These are phyloP conservation scores for Oenanthe oenanthe DNA, from an alignment of 2,113 vertebrate genomes.

Conservation along the genomic window DNA sequence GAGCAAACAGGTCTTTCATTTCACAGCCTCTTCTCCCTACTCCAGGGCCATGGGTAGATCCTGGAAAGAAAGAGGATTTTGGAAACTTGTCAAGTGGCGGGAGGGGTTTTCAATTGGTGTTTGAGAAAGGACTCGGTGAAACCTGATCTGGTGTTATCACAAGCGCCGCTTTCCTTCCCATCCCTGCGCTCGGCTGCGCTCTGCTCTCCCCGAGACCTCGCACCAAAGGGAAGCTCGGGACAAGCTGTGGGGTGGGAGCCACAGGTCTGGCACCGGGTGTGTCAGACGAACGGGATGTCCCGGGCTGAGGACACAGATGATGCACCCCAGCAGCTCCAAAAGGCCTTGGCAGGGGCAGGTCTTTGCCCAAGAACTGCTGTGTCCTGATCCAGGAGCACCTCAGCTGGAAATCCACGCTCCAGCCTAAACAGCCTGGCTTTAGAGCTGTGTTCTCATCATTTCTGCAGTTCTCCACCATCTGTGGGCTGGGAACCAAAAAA, in stretches of 20 bases:
- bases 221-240: slow-evolving; percentile 51
- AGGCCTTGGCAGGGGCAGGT: background rate
- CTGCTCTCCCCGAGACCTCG: background rate
- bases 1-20: slow-evolving; percentile 79
- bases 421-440: background rate
- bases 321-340: slow-evolving; percentile 74
- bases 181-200: fast-evolving
- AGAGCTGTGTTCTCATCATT: background rate
- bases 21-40: slow-evolving; percentile 24
- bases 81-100: slow-evolving; percentile 53
- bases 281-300: slow-evolving; percentile 66
- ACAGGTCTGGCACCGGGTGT: slow-evolving; percentile 65
- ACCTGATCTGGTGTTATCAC: slow-evolving; percentile 55
- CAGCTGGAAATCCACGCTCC: background rate
- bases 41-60: slow-evolving; percentile 25
- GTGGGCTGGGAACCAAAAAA: background rate
- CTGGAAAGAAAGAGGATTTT: slow-evolving; percentile 57
- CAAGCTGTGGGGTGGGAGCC: slow-evolving; percentile 65
- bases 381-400: background rate
- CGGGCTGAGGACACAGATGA: slow-evolving; percentile 36
- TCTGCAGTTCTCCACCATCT: background rate
- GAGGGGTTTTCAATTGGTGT: slow-evolving; percentile 24
- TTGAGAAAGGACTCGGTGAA: slow-evolving; percentile 48
- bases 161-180: slow-evolving; percentile 42
- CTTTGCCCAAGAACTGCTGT: background rate